phyloP scores from a whole-genome alignment of 2,888 invertebrate species.

The Ectemnius continuus region DNA sequence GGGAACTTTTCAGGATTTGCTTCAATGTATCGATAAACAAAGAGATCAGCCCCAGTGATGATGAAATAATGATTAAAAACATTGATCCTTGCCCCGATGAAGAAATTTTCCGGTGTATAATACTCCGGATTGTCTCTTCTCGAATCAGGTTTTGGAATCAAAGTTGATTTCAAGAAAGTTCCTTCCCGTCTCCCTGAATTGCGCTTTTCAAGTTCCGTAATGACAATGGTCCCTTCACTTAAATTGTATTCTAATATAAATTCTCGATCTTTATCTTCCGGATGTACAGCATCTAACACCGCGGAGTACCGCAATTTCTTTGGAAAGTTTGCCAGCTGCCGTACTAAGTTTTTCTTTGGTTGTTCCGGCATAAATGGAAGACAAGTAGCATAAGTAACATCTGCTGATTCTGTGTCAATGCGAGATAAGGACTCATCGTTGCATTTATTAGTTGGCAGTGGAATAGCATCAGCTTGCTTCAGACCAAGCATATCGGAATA shows the following conservation, averaged over 20 bases:
- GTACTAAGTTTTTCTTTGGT: constrained; percentile 86
- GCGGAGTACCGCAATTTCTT: constrained; percentile 86
- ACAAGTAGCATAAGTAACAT: constrained; percentile 88
- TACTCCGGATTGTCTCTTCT: constrained; percentile 86
- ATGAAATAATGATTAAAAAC: constrained; percentile 88
- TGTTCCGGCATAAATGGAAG: constrained; percentile 85
- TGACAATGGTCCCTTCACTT: constrained; percentile 86
- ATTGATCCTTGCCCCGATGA: constrained; percentile 86
- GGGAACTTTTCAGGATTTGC: constrained; percentile 86
- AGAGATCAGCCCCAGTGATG: constrained; percentile 87
- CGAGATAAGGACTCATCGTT: constrained; percentile 80
- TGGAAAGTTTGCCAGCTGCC: constrained; percentile 83
- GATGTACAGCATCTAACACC: constrained; percentile 87
- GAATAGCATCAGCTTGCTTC: constrained; percentile 77
- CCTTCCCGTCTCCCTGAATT: constrained; percentile 88
- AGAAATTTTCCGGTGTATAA: constrained; percentile 89
- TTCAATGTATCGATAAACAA: constrained; percentile 88
- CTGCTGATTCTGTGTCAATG: constrained; percentile 80
- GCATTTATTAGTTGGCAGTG: constrained; percentile 42
- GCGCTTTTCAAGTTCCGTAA: constrained; percentile 85
- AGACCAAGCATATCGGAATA: constrained; percentile 81
- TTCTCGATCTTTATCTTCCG: constrained; percentile 86
- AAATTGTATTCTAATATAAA: constrained; percentile 89
- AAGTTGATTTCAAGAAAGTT: constrained; percentile 84
- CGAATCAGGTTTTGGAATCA: constrained; percentile 85